Percentiles rank a stretch among this genome's conserved stretches.
Evolutionary conservation across 2,888 invertebrate genomes (phyloP).

Genomic region (Synanthedon formicaeformis): DNA sequence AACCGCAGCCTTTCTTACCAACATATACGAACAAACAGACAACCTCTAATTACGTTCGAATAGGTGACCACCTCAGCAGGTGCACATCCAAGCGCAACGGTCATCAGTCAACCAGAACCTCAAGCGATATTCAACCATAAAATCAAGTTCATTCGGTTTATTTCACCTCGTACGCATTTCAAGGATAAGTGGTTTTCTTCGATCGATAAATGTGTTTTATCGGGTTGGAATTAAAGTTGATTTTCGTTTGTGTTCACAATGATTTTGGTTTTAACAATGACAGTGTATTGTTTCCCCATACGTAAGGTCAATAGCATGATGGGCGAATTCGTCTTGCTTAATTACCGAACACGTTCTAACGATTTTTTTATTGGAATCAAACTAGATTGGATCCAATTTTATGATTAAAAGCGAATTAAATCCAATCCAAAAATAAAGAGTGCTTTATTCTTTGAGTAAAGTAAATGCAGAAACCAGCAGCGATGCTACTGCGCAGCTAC

Average conservation of each 20-base stretch:
- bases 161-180: constrained; percentile 14
- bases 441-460: too few relatives aligned
- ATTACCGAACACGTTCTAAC: constrained; percentile 37
- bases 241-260: constrained; percentile 20
- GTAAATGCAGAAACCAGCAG: too few relatives aligned
- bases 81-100: constrained; percentile 50
- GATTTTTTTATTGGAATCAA: constrained; percentile 16
- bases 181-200: constrained; percentile 29
- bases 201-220: constrained; percentile 43
- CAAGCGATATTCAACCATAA: constrained; percentile 9
- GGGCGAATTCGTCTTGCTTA: constrained; percentile 57
- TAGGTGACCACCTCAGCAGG: constrained; percentile 62
- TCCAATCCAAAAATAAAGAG: too few relatives aligned
- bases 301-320: constrained; percentile 55
- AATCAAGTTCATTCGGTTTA: constrained; percentile 7
- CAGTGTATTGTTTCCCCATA: constrained; percentile 22
- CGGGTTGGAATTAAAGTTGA: constrained; percentile 28
- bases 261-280: constrained; percentile 39
- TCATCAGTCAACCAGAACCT: constrained; percentile 42
- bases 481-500: too few relatives aligned
- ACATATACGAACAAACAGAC: constrained; percentile 2
- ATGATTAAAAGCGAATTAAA: too few relatives aligned
- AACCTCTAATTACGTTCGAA: constrained; percentile 62
- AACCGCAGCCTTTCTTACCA: constrained; percentile 49
- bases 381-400: too few relatives aligned